Base-by-base conservation (phyloP, 1,140 invertebrate genomes). In the Oedothorax gibbosus region DNA sequence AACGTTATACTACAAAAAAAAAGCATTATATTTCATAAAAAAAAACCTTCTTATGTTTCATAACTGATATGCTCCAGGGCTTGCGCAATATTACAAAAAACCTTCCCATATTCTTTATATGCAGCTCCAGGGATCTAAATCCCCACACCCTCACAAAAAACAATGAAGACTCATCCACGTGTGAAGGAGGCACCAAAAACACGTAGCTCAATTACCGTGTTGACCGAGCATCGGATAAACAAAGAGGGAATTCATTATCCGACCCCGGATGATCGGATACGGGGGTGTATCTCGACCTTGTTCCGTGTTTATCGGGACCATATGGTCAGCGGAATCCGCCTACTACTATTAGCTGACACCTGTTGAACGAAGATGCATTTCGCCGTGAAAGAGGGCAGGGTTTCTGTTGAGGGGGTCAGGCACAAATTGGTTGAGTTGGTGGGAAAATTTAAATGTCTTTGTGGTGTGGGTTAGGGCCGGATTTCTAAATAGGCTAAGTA, bases 291-390 rank as follows among this genome's bases (percentile, higher is more conserved):
- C 6, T 14, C 66, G 49, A 66, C 51, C 60, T 75, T 83, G 81
- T 83, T 83, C 81, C 81, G 81, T 72, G 81, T 83, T 83, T 72
- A 10, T 62, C 10, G 7, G 21, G 21, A 66, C 18, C 81, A 83
- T 83, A 83, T 83, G 81, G 81, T 83, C 71, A 83, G 66, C 81
- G 81, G 68, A 83, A 76, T 83, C 81, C 81, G 81, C 81, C 81
- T 83, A 83, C 81, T 66, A 83, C 81, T 83, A 83, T 83, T 83
- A 75, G 49, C 81, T 15, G 71, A 83, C 81, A 83, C 81, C 81
- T 83, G 81, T 83, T 75, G 81, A 83, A 83, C 75, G 71, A 68
- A 73, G 60, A 69, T 83, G 81, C 81, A 75, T 75, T 65, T 66
- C 81, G 81, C 60, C 71, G 60, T 83, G 71, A 82, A 82, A 72